Evolutionary conservation across 92 coral and sea anemone species (phyloP).

Genomic region (Zoanthus sansibaricus): DNA sequence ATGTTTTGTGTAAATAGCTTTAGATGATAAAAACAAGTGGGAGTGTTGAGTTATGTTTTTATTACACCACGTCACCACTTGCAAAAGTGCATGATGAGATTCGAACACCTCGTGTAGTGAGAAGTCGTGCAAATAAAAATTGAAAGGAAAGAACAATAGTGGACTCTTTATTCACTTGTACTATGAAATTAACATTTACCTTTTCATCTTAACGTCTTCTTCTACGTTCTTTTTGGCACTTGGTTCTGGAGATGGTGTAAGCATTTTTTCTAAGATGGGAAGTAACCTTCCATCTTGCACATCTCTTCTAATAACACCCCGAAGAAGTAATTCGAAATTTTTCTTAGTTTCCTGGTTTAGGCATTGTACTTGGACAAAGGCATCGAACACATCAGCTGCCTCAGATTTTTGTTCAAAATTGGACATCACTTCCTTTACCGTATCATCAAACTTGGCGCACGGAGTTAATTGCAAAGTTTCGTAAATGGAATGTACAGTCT

Average conservation of each 20-base stretch:
- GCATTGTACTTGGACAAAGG: slow-evolving; percentile 33
- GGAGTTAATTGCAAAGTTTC: slow-evolving; percentile 17
- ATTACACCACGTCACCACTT: too few relatives aligned
- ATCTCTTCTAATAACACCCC: slow-evolving; percentile 19
- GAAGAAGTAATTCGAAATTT: slow-evolving; percentile 11
- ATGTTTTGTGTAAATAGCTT: too few relatives aligned
- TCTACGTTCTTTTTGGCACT: not conserved
- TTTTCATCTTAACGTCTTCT: not conserved
- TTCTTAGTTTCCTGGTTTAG: slow-evolving; percentile 14
- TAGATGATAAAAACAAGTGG: too few relatives aligned
- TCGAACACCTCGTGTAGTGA: too few relatives aligned
- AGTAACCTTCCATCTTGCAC: not conserved
- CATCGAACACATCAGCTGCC: slow-evolving; percentile 10
- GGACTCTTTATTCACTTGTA: too few relatives aligned
- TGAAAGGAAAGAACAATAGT: too few relatives aligned
- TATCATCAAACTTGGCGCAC: not conserved
- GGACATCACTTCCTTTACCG: not conserved
- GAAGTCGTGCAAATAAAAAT: too few relatives aligned
- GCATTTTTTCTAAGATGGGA: slow-evolving; percentile 5
- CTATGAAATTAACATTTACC: too few relatives aligned
- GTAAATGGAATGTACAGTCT: not conserved
- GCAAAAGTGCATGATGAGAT: too few relatives aligned
- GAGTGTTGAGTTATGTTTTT: too few relatives aligned
- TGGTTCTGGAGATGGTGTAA: not conserved
- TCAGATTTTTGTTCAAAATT: slow-evolving; percentile 6